A percentile compares a stretch with the other conserved stretches of the same genome.
phyloP scores from a whole-genome alignment of 1,140 invertebrate genomes.

The Megathymus violae region DNA sequence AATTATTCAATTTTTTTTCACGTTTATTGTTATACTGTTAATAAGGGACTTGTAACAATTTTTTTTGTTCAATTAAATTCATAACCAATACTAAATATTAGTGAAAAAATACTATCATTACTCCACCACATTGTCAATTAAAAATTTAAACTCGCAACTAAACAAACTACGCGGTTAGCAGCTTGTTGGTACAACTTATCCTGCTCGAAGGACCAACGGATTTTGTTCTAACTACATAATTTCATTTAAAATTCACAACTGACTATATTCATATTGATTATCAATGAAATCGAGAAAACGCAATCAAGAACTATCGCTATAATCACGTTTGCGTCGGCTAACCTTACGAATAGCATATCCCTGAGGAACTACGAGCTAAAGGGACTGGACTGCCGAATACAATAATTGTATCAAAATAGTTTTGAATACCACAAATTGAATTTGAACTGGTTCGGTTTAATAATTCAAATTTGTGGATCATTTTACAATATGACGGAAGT shows the following conservation, averaged over 20 bases:
- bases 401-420: neutral
- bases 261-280: conserved; percentile 29
- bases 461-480: neutral
- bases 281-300: conserved; percentile 26
- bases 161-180: conserved; percentile 37
- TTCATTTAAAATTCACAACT: conserved; percentile 40
- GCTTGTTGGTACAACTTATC: conserved; percentile 51
- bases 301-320: conserved; percentile 23
- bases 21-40: too few relatives aligned
- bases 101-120: too few relatives aligned
- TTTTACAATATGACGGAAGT: too few relatives aligned
- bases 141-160: conserved; percentile 10
- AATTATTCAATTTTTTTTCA: too few relatives aligned
- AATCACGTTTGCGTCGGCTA: conserved; percentile 10
- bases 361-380: neutral
- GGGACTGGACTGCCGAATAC: neutral
- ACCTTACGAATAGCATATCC: conserved; percentile 2
- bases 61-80: too few relatives aligned
- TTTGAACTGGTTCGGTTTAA: neutral
- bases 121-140: neutral
- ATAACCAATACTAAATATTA: too few relatives aligned
- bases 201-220: conserved; percentile 43
- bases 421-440: neutral
- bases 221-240: conserved; percentile 36
- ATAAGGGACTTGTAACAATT: too few relatives aligned